Evolutionary conservation across 2,113 vertebrate species (phyloP), one percentile per base, ranked within the genome.

Genomic region (Choloepus hoffmanni): DNA sequence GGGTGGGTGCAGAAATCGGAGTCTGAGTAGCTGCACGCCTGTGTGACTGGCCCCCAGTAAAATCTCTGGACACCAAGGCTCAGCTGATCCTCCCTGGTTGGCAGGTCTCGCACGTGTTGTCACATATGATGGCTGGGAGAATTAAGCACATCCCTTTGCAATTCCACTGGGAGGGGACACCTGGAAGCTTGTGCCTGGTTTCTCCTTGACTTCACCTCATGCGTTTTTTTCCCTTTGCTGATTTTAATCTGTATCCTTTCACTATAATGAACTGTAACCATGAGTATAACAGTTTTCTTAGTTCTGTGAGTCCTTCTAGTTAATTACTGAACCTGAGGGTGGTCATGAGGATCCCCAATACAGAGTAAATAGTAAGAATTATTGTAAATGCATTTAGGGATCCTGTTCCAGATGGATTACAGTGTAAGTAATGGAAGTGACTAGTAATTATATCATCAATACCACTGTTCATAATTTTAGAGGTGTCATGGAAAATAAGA

Each of bases 11-110:
- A 58, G 55, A 58, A 58, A 58, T 58, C 82, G 62, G 13, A 53
- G 60, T 28, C 18, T 93, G n/a, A 65, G 14, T 50, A 65, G 36
- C 3, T 68, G 11, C 30, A 43, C 55, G 18, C 2, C 30, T 28
- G 43, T 2, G 1, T 63, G 16, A 13, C 7, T 40, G 7, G 0
- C 1, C 24, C 4, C 1, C n/a, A 73, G 0, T 33, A 60, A 90
- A 84, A 45, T 28, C 33, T n/a, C 18, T 90, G 72, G 15, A 72
- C 4, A 26, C 19, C 7, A 74, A 58, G 50, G 24, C 1, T 86
- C 21, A 70, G 12, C 4, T 48, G 16, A 92, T 15, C 19, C 33
- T 84, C 65, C 33, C 58, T 62, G 30, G 6, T 24, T 73, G 76
- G 43, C 30, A 36, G 5, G 6, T 50, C 5, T 36, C 85, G 45